These are phyloP conservation scores for Loripinus fragilis DNA, from an alignment of 2,888 invertebrate genomes.

Conservation along the genomic window DNA sequence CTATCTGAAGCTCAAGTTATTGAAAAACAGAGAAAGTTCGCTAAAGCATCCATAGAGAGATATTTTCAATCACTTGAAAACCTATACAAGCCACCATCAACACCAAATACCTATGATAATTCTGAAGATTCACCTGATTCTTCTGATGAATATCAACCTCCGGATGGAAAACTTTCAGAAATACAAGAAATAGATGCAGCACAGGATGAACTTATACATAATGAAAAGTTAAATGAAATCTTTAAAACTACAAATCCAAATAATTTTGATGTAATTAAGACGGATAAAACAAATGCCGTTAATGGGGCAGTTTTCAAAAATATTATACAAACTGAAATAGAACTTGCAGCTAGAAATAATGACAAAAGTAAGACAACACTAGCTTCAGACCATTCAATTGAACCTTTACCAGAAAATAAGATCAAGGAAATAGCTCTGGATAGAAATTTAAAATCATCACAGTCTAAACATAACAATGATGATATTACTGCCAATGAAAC, in stretches of 20 bases:
- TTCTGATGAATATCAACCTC: neutral
- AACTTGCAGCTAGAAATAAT: neutral
- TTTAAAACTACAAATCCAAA: neutral
- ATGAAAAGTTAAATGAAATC: constrained; percentile 6
- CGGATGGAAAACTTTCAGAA: neutral
- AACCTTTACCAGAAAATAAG: too few species aligned
- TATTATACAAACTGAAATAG: neutral
- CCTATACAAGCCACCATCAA: constrained; percentile 33
- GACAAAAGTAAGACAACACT: neutral
- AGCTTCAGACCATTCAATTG: too few species aligned
- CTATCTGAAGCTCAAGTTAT: constrained; percentile 54
- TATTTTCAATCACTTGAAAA: constrained; percentile 73
- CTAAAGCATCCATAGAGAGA: constrained; percentile 68
- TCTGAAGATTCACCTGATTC: neutral
- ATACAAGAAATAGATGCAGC: neutral
- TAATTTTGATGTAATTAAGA: constrained; percentile 15
- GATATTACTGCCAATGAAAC: too few species aligned
- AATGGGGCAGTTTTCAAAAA: too few species aligned
- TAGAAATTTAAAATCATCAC: too few species aligned
- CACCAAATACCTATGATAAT: neutral
- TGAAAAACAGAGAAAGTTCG: constrained; percentile 64
- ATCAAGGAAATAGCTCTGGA: too few species aligned
- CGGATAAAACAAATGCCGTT: neutral
- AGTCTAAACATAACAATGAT: too few species aligned
- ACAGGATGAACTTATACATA: neutral